Conservation (phyloP, 1,140 invertebrate species). For the roundworm (Caenorhabditis elegans) region WBcel235 BX284603.4:4116501-4117000, state of each 20-base stretch:
- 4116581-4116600: too few species aligned
- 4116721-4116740: background rate
- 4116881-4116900: background rate
- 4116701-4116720: too few species aligned
- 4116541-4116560: too few species aligned
- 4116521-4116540: too few species aligned
- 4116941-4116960: background rate
- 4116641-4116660: too few species aligned
- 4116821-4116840: background rate
- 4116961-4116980: background rate
- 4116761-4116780: background rate
- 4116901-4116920: background rate
- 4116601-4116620: too few species aligned
- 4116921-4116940: slow-evolving; percentile 23
- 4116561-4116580: too few species aligned
- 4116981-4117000: background rate
- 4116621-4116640: too few species aligned
- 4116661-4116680: too few species aligned
- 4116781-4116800: background rate
- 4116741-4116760: background rate
- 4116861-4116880: slow-evolving; percentile 34
- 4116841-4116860: background rate
- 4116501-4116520: too few species aligned
- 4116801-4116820: slow-evolving; percentile 30
- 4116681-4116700: too few species aligned